Base-by-base conservation (phyloP, 2,113 vertebrate species). In the Machaerirhynchus nigripectus region DNA sequence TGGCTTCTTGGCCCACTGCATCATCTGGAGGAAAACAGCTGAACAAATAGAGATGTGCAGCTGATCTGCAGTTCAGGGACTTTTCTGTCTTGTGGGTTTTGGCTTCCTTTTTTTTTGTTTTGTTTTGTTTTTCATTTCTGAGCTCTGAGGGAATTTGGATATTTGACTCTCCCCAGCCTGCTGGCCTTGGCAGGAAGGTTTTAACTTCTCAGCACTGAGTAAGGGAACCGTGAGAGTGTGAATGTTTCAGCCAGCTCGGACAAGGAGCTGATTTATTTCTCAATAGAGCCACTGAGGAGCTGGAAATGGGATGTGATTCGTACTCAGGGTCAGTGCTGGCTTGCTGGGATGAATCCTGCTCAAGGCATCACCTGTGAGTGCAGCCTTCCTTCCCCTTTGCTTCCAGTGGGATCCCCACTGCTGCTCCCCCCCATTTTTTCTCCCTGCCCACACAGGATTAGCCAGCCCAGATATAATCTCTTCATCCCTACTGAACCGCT, bases 221-320 rank as follows among this genome's bases (percentile, higher is more conserved):
- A 73, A 89, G 85, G 56, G 59, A 93, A 83, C 92, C 21, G 53
- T 61, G 84, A 23, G 78, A 90, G 69, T n/a, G 3, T 44, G 82
- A 90, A 56, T 77, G 56, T 77, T 85, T 81, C 55, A 96, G 84
- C 80, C 85, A n/a, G 47, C 59, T 91, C 27, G 59, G 82, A 88
- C 2, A 1, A 39, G 80, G 75, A 76, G 82, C 46, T 97, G 91
- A 96, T 90, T 97, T 93, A 97, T 97, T 95, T 81, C 85, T 95
- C 68, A 90, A 63, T 13, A 20, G 35, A 97, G 75, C 69, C 19
- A 31, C 80, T 84, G 92, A 96, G 84, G 77, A 94, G 89, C 80
- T 30, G 28, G 87, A 96, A 97, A 97, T 92, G 91, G 95, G 53
- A 96, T 97, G 90, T 79, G 91, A 93, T 96, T 94, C 96, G 84